Conservation (phyloP, 2,797 vertebrate genomes). For the Siniperca obscura region DNA sequence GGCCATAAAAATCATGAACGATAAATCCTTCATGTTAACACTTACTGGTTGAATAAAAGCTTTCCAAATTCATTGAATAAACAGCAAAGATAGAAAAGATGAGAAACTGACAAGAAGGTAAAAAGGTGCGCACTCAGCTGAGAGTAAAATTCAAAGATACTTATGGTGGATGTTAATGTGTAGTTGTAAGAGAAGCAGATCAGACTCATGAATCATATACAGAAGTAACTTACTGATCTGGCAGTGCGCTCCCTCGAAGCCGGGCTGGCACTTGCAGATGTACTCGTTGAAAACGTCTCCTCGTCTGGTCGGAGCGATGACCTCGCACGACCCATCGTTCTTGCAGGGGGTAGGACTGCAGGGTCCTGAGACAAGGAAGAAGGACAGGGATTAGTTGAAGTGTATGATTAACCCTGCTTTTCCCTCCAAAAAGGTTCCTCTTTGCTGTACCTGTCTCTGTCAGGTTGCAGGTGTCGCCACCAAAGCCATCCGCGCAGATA, state of each 20-base stretch:
- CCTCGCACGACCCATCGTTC: constrained; percentile 88
- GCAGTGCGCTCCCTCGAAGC: constrained; percentile 91
- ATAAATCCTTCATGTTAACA: neutral
- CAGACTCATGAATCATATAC: neutral
- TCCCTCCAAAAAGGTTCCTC: neutral
- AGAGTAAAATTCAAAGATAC: neutral
- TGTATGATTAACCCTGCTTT: rapidly evolving
- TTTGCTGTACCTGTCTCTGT: constrained; percentile 88
- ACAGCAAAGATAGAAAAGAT: too few species aligned
- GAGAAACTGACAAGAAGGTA: neutral
- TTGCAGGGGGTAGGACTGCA: constrained; percentile 93
- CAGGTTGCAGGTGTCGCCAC: constrained; percentile 90
- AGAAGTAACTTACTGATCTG: constrained; percentile 89
- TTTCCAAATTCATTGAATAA: neutral
- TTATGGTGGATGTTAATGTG: neutral
- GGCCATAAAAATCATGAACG: neutral
- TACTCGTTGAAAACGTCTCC: constrained; percentile 93
- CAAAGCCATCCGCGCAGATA: constrained; percentile 91
- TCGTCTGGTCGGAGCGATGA: constrained; percentile 81
- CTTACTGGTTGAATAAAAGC: neutral
- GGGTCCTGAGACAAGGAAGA: constrained; percentile 83
- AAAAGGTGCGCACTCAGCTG: neutral
- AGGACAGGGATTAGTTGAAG: neutral
- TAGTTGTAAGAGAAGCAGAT: neutral
- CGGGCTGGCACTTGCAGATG: constrained; percentile 89